Conservation (phyloP, 2,888 invertebrate species). For the Rhagium mordax region DNA sequence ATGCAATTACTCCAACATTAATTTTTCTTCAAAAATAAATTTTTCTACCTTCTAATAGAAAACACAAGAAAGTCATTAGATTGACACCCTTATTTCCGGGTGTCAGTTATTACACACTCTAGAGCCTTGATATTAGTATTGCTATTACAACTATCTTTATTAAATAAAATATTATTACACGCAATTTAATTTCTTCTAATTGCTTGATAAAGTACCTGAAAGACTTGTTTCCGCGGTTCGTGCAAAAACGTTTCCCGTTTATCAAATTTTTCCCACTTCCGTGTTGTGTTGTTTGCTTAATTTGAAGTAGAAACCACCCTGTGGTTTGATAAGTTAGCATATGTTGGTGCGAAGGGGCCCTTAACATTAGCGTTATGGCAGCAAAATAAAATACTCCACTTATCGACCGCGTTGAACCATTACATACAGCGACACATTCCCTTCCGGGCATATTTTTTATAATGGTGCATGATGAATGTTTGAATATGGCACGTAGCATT, state of each 20-base stretch:
- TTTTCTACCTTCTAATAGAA: no score
- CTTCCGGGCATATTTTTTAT: constrained; percentile 58
- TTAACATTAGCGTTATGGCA: constrained; percentile 34
- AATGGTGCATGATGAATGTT: constrained; percentile 36
- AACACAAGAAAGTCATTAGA: no score
- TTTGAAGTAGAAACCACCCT: not conserved
- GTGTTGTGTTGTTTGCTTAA: not conserved
- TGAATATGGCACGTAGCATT: constrained; percentile 53
- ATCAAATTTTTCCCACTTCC: not conserved
- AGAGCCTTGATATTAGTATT: no score
- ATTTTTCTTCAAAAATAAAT: no score
- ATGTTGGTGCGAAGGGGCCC: constrained; percentile 25
- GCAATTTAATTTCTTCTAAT: no score
- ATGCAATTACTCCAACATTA: no score
- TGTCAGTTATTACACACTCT: no score
- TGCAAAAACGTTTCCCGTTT: not conserved
- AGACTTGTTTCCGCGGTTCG: no score
- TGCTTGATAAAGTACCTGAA: no score
- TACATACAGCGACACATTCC: constrained; percentile 61
- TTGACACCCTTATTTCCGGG: no score
- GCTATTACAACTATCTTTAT: no score
- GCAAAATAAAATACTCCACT: constrained; percentile 58
- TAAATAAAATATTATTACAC: no score
- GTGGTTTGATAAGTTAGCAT: constrained; percentile 31
- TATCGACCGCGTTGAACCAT: constrained; percentile 65